These are phyloP conservation scores for Falco cherrug DNA, from an alignment of 2,797 vertebrate genomes.

Conservation along the genomic window DNA sequence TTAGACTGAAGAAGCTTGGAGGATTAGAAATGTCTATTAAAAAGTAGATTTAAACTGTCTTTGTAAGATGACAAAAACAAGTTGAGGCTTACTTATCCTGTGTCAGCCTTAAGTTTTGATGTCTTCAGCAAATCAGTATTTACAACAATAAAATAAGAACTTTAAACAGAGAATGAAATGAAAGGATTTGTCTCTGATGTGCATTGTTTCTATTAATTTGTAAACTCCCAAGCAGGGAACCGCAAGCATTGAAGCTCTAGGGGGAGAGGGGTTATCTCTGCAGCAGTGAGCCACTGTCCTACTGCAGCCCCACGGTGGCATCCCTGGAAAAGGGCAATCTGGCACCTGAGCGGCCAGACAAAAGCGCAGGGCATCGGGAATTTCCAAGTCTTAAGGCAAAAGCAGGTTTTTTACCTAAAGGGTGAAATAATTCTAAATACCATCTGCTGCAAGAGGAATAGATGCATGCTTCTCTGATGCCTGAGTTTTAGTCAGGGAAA, in stretches of 20 bases:
- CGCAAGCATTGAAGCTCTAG: not conserved
- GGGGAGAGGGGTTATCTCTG: not conserved
- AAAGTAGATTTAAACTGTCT: not conserved
- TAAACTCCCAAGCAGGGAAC: not conserved
- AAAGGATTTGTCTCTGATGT: not conserved
- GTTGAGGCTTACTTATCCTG: not conserved
- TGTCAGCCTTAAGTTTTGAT: not conserved
- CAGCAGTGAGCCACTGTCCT: not conserved
- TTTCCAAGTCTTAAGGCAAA: not conserved
- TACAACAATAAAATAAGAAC: not conserved
- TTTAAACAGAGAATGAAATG: not conserved
- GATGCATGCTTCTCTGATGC: not conserved
- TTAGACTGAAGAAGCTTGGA: not conserved
- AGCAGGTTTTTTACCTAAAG: not conserved
- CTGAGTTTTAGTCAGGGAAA: not conserved
- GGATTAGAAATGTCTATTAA: conserved; percentile 28
- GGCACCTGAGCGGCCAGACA: not conserved
- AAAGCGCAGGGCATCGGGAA: not conserved
- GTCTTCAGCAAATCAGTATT: not conserved
- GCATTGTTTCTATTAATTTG: not conserved
- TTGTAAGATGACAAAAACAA: not conserved
- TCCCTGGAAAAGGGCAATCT: not conserved
- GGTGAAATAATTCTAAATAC: not conserved
- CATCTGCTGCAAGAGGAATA: not conserved
- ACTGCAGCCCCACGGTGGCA: not conserved